Percentiles rank a stretch among this genome's conserved stretches.
phyloP scores from a whole-genome alignment of 2,888 invertebrate genomes.

The Machimus rusticus region DNA sequence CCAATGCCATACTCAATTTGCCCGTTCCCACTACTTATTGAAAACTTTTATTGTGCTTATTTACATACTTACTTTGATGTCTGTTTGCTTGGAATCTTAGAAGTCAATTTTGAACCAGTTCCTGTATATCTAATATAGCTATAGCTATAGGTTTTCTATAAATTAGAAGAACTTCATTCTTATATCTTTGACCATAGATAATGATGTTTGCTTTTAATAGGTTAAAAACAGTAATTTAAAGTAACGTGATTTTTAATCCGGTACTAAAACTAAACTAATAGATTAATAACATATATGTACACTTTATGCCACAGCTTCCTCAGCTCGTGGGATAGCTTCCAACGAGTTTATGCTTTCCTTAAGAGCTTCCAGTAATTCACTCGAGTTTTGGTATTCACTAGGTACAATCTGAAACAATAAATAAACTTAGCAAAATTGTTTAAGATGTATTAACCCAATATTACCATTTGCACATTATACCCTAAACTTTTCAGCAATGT shows the following conservation, averaged over 20 bases:
- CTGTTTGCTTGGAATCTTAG: too few relatives aligned
- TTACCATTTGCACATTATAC: conserved; percentile 55
- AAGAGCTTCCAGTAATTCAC: neutral
- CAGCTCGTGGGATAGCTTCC: neutral
- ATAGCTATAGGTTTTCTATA: too few relatives aligned
- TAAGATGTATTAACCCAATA: conserved; percentile 32
- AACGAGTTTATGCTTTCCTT: neutral
- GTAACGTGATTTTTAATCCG: neutral
- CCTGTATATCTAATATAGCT: too few relatives aligned
- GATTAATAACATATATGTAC: neutral
- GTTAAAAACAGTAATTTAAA: neutral
- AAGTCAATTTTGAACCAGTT: too few relatives aligned
- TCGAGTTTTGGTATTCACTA: neutral
- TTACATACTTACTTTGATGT: too few relatives aligned
- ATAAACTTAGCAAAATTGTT: neutral
- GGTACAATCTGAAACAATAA: conserved; percentile 5
- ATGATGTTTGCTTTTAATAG: neutral
- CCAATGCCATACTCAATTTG: too few relatives aligned
- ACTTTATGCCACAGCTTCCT: neutral
- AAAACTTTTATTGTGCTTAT: too few relatives aligned
- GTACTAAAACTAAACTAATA: neutral
- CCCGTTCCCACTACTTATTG: too few relatives aligned
- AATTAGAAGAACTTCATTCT: too few relatives aligned
- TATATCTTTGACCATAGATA: too few relatives aligned
- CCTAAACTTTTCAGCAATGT: conserved; percentile 54